These are phyloP conservation scores for Carduelis carduelis DNA, from an alignment of 2,797 vertebrate genomes.

Conservation along the genomic window DNA sequence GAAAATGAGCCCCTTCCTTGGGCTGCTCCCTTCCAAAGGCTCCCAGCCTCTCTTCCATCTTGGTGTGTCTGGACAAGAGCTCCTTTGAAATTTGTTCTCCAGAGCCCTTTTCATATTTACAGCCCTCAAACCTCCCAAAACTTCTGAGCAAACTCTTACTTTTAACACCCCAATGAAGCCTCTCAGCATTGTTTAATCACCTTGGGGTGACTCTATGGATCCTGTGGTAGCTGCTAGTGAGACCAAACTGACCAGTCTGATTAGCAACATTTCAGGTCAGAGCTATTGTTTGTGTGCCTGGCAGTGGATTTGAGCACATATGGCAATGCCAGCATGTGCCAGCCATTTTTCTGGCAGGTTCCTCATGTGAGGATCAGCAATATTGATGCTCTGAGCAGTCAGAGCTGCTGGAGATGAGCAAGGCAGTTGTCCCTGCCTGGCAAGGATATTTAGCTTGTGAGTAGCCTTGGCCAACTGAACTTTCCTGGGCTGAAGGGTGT, in stretches of 20 bases:
- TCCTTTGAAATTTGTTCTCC: neutral
- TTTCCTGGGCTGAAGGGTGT: neutral
- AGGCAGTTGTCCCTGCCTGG: neutral
- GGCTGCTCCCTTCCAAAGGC: neutral
- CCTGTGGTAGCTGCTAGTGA: fast-evolving
- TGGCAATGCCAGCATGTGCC: neutral
- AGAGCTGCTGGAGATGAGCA: neutral
- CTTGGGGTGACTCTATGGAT: fast-evolving
- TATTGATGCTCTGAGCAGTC: neutral
- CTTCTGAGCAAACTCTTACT: neutral
- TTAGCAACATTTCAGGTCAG: neutral
- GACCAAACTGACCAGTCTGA: neutral
- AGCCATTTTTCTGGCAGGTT: neutral
- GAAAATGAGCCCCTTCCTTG: neutral
- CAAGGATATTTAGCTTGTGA: fast-evolving
- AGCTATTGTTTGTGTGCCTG: neutral
- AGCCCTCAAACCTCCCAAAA: neutral
- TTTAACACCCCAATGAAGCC: neutral
- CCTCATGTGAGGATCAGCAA: neutral
- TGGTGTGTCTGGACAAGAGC: neutral
- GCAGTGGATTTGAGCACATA: neutral
- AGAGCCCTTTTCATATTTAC: neutral
- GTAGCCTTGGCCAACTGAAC: neutral
- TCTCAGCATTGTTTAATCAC: neutral
- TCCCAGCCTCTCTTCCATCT: neutral